A percentile compares a stretch with the other conserved stretches of the same genome.
phyloP scores from a whole-genome alignment of 2,113 vertebrate genomes.

The Leucoraja erinaceus region DNA sequence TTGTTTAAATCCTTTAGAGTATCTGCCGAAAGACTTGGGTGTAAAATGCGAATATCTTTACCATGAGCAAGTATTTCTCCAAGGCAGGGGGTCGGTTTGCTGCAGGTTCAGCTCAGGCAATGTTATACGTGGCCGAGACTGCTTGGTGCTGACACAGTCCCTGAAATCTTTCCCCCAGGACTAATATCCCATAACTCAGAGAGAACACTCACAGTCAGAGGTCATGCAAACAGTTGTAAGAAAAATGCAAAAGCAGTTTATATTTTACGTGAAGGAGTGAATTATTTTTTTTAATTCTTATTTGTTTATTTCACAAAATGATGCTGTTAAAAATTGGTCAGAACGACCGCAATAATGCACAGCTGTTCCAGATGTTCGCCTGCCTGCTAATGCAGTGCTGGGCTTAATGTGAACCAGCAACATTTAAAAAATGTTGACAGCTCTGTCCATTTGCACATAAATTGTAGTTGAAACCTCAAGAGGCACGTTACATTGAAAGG shows the following conservation, averaged over 20 bases:
- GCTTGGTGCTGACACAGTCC: background rate
- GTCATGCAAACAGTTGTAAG: background rate
- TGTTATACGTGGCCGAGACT: background rate
- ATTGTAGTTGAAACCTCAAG: background rate
- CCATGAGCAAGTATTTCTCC: background rate
- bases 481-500: background rate
- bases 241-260: background rate
- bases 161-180: background rate
- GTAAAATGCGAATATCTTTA: background rate
- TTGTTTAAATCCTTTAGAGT: background rate
- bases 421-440: background rate
- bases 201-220: background rate
- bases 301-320: background rate
- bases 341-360: background rate
- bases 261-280: background rate
- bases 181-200: background rate
- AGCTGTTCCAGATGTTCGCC: constrained; percentile 2
- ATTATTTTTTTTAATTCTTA: background rate
- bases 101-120: background rate
- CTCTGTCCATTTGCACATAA: background rate
- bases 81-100: background rate
- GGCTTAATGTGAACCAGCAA: background rate
- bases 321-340: background rate
- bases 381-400: background rate
- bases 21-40: background rate